Evolutionary conservation across 1,140 invertebrate genomes (phyloP).

Genomic region (Meloidogyne exigua): DNA sequence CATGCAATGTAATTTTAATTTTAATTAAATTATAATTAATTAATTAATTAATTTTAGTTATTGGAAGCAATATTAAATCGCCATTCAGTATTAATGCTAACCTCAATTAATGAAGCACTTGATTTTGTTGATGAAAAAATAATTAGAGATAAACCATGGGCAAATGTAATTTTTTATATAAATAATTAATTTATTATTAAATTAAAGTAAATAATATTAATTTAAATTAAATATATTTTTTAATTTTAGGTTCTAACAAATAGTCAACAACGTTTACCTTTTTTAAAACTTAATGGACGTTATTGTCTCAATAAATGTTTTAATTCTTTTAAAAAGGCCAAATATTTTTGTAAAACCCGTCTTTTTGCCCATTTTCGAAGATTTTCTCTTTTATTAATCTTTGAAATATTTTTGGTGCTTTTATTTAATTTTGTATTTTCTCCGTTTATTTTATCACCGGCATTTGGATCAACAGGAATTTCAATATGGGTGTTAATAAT

Average conservation of each 20-base stretch:
- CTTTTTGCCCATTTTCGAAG: conserved; percentile 9
- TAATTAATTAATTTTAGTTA: conserved; percentile 24
- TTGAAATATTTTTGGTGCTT: conserved; percentile 26
- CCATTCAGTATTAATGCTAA: conserved; percentile 57
- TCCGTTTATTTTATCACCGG: conserved; percentile 16
- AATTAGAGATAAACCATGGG: conserved; percentile 52
- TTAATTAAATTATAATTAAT: background rate
- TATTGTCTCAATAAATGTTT: conserved; percentile 5
- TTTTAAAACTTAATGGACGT: conserved; percentile 45
- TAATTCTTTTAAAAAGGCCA: background rate
- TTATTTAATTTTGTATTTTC: conserved; percentile 32
- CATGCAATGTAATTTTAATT: conserved; percentile 35
- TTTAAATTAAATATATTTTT: too few relatives aligned
- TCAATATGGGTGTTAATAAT: conserved; percentile 40
- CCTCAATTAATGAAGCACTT: conserved; percentile 55
- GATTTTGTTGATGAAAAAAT: conserved; percentile 63
- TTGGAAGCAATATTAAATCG: conserved; percentile 56
- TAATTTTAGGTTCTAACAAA: conserved; percentile 1
- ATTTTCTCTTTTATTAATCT: conserved; percentile 15
- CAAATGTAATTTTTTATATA: background rate
- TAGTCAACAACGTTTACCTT: conserved; percentile 53
- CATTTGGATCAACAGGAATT: conserved; percentile 24
- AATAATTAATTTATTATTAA: too few relatives aligned
- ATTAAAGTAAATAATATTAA: too few relatives aligned
- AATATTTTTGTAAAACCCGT: conserved; percentile 8